A percentile compares a stretch with the other conserved stretches of the same genome.
Evolutionary conservation across 2,888 invertebrate species (phyloP).

Genomic region (Sipha maydis): DNA sequence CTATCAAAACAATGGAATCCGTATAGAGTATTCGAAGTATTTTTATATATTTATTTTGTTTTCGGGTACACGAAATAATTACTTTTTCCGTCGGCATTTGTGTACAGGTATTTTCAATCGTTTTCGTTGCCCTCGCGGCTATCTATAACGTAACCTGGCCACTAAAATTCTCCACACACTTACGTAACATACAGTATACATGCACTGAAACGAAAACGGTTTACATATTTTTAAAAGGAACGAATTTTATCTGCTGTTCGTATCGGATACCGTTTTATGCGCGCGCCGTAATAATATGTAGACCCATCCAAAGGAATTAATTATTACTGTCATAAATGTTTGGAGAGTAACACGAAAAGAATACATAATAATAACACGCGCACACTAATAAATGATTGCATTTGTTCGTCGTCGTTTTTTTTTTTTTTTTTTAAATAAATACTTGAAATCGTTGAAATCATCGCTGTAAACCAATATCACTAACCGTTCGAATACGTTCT

Average conservation of each 20-base stretch:
- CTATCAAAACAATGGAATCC: slow-evolving; percentile 56
- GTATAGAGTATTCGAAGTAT: slow-evolving; percentile 39
- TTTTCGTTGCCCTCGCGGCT: slow-evolving; percentile 46
- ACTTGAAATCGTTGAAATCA: slow-evolving; percentile 12
- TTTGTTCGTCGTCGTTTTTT: background rate
- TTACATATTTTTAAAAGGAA: slow-evolving; percentile 44
- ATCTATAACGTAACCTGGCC: background rate
- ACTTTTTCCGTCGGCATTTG: slow-evolving; percentile 51
- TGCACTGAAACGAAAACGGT: background rate
- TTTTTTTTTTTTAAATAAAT: slow-evolving; percentile 33
- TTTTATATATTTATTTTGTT: slow-evolving; percentile 27
- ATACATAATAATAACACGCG: background rate
- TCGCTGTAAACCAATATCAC: slow-evolving; percentile 32
- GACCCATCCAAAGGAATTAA: slow-evolving; percentile 38
- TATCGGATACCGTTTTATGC: slow-evolving; percentile 48
- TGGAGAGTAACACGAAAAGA: background rate
- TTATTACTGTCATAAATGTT: slow-evolving; percentile 53
- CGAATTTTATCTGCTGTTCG: slow-evolving; percentile 34
- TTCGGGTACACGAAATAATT: slow-evolving; percentile 47
- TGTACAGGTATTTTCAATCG: slow-evolving; percentile 37
- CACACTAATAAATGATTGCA: background rate
- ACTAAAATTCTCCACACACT: slow-evolving; percentile 3
- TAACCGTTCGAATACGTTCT: background rate
- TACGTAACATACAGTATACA: background rate
- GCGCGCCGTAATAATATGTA: slow-evolving; percentile 16